Percentiles rank a stretch among this genome's conserved stretches.
phyloP scores from a whole-genome alignment of 2,888 invertebrate genomes.

The Malacosoma neustria region DNA sequence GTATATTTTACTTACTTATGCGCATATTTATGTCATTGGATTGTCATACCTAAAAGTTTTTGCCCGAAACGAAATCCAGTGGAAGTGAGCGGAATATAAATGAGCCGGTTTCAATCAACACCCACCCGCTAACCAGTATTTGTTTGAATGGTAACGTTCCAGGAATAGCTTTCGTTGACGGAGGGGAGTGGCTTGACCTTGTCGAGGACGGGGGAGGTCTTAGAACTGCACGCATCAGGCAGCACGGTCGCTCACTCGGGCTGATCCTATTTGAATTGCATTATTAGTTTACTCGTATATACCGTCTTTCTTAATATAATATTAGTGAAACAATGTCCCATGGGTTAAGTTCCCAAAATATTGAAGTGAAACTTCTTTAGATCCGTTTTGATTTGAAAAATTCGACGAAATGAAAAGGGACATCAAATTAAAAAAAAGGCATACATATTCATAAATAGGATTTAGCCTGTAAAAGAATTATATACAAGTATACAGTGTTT shows the following conservation, averaged over 20 bases:
- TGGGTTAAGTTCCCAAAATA: too few relatives aligned
- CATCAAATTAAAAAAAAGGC: too few relatives aligned
- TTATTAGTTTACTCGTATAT: constrained; percentile 23
- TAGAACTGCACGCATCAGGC: constrained; percentile 31
- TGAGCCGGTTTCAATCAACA: constrained; percentile 11
- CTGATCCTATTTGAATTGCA: constrained; percentile 41
- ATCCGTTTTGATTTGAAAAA: too few relatives aligned
- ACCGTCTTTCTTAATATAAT: too few relatives aligned
- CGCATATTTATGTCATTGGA: neutral
- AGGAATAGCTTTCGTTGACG: constrained; percentile 35
- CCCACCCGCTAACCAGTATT: constrained; percentile 10
- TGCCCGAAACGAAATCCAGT: neutral
- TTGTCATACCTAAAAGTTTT: neutral
- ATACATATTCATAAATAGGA: too few relatives aligned
- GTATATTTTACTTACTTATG: too few relatives aligned
- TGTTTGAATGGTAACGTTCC: constrained; percentile 30
- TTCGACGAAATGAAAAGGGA: too few relatives aligned
- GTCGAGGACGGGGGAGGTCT: constrained; percentile 37
- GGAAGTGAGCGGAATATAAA: constrained; percentile 10
- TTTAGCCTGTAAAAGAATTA: too few relatives aligned
- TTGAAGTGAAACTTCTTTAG: too few relatives aligned
- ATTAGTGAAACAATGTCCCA: too few relatives aligned
- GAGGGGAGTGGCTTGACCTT: constrained; percentile 57
- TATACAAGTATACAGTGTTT: too few relatives aligned
- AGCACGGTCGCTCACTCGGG: constrained; percentile 54